Percentiles rank a stretch among this genome's conserved stretches.
Evolutionary conservation across 2,888 invertebrate species (phyloP).

Genomic region (Drosophila glabriapex): DNA sequence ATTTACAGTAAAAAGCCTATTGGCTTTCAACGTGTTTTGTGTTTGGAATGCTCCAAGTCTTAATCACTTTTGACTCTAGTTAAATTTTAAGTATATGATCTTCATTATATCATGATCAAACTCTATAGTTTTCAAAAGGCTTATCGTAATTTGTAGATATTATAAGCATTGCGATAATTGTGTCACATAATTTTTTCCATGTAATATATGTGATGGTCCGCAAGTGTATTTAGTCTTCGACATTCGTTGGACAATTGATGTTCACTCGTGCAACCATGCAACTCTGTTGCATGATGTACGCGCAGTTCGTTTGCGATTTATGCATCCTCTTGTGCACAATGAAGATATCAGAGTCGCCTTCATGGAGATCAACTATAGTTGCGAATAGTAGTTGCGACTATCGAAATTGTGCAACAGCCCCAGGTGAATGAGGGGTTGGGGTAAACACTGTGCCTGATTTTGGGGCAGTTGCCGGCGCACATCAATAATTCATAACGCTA

Average conservation of each 20-base stretch:
- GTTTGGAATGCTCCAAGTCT: not conserved
- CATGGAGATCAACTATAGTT: slow-evolving; percentile 10
- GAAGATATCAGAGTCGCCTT: slow-evolving; percentile 66
- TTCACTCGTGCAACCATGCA: not conserved
- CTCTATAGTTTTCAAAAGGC: not conserved
- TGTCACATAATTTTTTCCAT: not conserved
- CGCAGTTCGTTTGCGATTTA: slow-evolving; percentile 66
- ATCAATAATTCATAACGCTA: slow-evolving; percentile 85
- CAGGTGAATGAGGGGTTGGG: not conserved
- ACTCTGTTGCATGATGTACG: slow-evolving; percentile 54
- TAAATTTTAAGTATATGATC: not conserved
- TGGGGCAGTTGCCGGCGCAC: slow-evolving; percentile 7
- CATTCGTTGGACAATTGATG: not conserved
- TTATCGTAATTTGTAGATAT: not conserved
- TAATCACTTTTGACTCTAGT: not conserved
- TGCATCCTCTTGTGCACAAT: slow-evolving; percentile 72
- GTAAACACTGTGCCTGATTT: slow-evolving; percentile 1
- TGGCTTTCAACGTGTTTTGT: not conserved
- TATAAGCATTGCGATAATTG: not conserved
- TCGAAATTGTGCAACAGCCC: slow-evolving; percentile 29
- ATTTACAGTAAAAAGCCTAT: not conserved
- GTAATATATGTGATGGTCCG: not conserved
- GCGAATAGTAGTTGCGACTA: slow-evolving; percentile 52
- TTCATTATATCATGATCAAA: not conserved
- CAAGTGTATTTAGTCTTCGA: not conserved